A percentile compares a stretch with the other conserved stretches of the same genome.
Conservation (phyloP, 1,140 invertebrate species). For the Sitophilus oryzae region DNA sequence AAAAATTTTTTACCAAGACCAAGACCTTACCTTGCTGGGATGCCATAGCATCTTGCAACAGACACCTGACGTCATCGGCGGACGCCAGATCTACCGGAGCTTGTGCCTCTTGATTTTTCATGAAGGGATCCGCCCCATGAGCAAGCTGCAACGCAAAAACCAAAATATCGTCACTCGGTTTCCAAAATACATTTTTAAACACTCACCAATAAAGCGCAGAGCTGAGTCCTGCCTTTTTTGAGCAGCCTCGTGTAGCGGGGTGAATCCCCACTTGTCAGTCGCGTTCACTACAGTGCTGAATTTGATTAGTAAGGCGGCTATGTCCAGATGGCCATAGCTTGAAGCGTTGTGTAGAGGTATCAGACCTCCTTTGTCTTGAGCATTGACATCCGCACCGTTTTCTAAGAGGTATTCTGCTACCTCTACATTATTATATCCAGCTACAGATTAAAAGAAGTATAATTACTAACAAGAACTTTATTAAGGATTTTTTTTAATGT, state of each 20-base stretch:
- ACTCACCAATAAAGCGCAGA: constrained; percentile 82
- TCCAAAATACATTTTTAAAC: not conserved
- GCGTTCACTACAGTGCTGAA: constrained; percentile 92
- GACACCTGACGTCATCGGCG: constrained; percentile 87
- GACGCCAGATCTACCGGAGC: constrained; percentile 86
- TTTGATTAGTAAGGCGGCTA: constrained; percentile 84
- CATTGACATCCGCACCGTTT: constrained; percentile 89
- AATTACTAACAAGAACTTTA: too few species aligned
- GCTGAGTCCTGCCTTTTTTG: constrained; percentile 93
- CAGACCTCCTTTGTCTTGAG: constrained; percentile 81
- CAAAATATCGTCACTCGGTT: not conserved
- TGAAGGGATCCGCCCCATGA: constrained; percentile 89
- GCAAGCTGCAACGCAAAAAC: constrained; percentile 51
- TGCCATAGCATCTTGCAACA: constrained; percentile 92
- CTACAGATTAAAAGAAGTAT: constrained; percentile 91
- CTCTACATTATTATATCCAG: constrained; percentile 96
- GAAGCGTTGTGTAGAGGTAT: constrained; percentile 78
- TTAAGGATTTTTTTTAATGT: too few species aligned
- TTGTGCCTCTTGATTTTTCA: constrained; percentile 94
- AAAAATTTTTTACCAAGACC: too few species aligned
- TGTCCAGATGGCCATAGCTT: constrained; percentile 83
- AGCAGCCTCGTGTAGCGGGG: constrained; percentile 92
- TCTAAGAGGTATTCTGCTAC: constrained; percentile 91
- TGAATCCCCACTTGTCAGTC: constrained; percentile 95
- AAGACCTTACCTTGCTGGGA: constrained; percentile 39